Conservation (phyloP, 2,888 invertebrate genomes). For the Anoncus sp. region DNA sequence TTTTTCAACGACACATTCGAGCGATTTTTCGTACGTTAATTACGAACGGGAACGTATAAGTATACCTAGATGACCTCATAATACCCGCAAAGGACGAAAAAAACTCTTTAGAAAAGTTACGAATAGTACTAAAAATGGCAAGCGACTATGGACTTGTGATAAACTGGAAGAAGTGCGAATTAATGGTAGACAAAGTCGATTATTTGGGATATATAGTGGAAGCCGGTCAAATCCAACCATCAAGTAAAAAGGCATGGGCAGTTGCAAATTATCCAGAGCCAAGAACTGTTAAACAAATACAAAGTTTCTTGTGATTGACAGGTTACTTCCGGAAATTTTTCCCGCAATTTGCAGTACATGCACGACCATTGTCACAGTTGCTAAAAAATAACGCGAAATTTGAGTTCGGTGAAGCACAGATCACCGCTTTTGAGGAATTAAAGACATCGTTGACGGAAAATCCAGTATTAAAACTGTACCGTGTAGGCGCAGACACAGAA, state of each 20-base stretch:
- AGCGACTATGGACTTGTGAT: not conserved
- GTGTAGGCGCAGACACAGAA: slow-evolving; percentile 29
- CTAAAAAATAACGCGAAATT: slow-evolving; percentile 24
- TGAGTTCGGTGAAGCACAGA: slow-evolving; percentile 34
- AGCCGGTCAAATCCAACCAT: slow-evolving; percentile 44
- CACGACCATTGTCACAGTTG: slow-evolving; percentile 42
- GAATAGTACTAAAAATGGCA: not conserved
- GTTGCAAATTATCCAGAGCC: slow-evolving; percentile 44
- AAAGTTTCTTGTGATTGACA: slow-evolving; percentile 57
- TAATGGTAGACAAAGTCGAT: not conserved
- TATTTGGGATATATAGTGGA: slow-evolving; percentile 32
- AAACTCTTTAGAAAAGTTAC: not conserved
- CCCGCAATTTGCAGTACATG: slow-evolving; percentile 30
- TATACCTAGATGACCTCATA: slow-evolving; percentile 16
- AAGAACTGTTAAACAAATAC: slow-evolving; percentile 33
- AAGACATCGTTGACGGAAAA: slow-evolving; percentile 15
- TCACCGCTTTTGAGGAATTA: slow-evolving; percentile 42
- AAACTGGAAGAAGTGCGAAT: not conserved
- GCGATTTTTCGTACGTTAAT: not conserved
- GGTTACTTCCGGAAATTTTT: slow-evolving; percentile 60
- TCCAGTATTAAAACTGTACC: slow-evolving; percentile 32
- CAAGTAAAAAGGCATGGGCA: slow-evolving; percentile 44
- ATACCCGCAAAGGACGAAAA: slow-evolving; percentile 11
- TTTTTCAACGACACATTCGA: slow-evolving; percentile 38
- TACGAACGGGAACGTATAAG: not conserved